Percentiles rank a stretch among this genome's conserved stretches.
Evolutionary conservation across 1,140 invertebrate species (phyloP).

Genomic region (Penaeus indicus): DNA sequence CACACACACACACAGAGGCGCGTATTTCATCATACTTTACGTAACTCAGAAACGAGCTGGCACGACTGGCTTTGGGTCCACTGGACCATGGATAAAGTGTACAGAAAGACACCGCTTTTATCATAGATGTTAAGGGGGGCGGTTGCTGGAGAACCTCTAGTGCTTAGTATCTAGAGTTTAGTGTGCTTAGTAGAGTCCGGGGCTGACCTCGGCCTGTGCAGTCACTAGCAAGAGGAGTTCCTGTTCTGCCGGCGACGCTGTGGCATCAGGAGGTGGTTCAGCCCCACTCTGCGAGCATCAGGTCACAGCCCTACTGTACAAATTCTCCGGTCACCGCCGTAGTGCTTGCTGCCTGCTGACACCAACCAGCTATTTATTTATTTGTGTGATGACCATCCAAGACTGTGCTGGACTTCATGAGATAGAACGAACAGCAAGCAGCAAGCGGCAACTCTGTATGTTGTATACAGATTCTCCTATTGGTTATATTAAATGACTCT

Average conservation of each 20-base stretch:
- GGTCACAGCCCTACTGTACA: slow-evolving; percentile 55
- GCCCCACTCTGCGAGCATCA: slow-evolving; percentile 30
- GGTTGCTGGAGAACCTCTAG: slow-evolving; percentile 57
- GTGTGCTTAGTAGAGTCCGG: slow-evolving; percentile 49
- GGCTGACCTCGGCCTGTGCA: not conserved
- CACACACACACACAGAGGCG: too few relatives aligned
- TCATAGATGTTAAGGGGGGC: slow-evolving; percentile 54
- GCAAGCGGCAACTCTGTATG: slow-evolving; percentile 48
- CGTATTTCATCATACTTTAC: too few relatives aligned
- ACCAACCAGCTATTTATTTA: slow-evolving; percentile 58
- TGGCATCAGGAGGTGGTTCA: not conserved
- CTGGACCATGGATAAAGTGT: slow-evolving; percentile 50
- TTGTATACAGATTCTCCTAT: slow-evolving; percentile 60
- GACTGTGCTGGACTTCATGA: slow-evolving; percentile 53
- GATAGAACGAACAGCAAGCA: slow-evolving; percentile 40
- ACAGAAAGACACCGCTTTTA: slow-evolving; percentile 61
- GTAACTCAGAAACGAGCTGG: not conserved
- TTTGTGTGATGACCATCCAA: slow-evolving; percentile 58
- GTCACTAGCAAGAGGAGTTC: too few relatives aligned
- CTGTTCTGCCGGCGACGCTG: too few relatives aligned
- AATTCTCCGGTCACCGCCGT: slow-evolving; percentile 41
- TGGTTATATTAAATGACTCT: slow-evolving; percentile 60
- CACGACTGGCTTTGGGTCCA: slow-evolving; percentile 42
- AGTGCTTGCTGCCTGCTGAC: slow-evolving; percentile 59
- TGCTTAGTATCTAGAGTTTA: slow-evolving; percentile 61